Base-by-base conservation (phyloP, 2,113 vertebrate species). In the Bubo scandiacus region DNA sequence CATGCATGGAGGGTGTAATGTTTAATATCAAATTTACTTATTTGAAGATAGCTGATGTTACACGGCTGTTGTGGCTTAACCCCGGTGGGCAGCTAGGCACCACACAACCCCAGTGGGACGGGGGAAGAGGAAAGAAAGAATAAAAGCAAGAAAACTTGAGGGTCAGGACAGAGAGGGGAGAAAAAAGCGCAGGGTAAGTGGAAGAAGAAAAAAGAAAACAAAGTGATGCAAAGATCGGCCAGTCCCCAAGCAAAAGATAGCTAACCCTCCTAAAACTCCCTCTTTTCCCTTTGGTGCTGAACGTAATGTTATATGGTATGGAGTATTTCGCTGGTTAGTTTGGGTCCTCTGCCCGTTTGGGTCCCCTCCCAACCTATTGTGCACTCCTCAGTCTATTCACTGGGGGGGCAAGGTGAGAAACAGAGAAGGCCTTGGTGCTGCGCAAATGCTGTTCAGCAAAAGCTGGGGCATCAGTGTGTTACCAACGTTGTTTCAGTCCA, bases 341-440 rank as follows among this genome's bases (percentile, higher is more conserved):
- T 29, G n/a, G 3, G 29, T 55, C 61, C 34, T 66, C 47, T 70
- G 63, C 70, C 45, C 2, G 1, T 4, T 34, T 86, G 36, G n/a
- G 34, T 55, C 25, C 18, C 47, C 18, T 77, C 27, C 43, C 74
- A 88, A 65, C 23, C n/a, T 63, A 3, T 15, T 72, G 42, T 58
- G 42, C 27, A n/a, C 3, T 0, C 13, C 32, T 1, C 2, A 26
- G 6, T 63, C 27, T 81, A 0, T 51, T 78, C 8, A 12, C 9
- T 81, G 21, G 12, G 9, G 11, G 22, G n/a, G 3, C 32, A 81
- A 43, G 19, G 7, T 30, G 32, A 70, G 43, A 68, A 63, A 51
- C 6, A 9, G 68, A 84, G 77, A 34, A 25, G 11, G 47, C 52
- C 52, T 80, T 80, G 51, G 38, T 71, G 47, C 47, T 90, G 42